Evolutionary conservation across 2,113 vertebrate species (phyloP).

Genomic region (Chinchilla lanigera): DNA sequence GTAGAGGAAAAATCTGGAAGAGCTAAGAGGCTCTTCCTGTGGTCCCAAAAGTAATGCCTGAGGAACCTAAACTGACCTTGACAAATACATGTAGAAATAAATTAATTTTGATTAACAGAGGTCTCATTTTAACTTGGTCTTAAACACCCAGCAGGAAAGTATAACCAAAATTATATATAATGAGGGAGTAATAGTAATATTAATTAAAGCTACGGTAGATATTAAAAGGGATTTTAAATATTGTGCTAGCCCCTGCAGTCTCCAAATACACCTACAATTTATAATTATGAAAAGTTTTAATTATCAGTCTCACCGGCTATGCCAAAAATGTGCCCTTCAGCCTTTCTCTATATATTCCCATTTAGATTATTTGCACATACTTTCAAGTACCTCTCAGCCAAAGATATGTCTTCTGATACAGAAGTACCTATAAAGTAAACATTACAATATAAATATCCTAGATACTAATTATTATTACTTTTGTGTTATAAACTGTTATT

Average conservation of each 20-base stretch:
- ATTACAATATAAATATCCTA: background rate
- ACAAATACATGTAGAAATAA: background rate
- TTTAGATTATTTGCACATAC: background rate
- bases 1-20: no score
- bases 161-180: background rate
- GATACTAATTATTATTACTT: background rate
- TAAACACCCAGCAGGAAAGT: background rate
- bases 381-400: background rate
- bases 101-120: background rate
- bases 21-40: no score
- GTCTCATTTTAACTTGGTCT: background rate
- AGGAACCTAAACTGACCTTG: background rate
- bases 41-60: background rate
- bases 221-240: background rate
- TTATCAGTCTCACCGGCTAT: no score
- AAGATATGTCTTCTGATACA: background rate
- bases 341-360: background rate
- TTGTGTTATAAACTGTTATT: background rate
- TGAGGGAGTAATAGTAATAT: background rate
- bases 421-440: background rate
- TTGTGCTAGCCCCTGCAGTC: background rate
- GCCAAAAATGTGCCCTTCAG: background rate
- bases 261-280: background rate
- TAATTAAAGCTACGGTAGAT: background rate
- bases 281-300: background rate